A percentile compares a stretch with the other conserved stretches of the same genome.
These are phyloP conservation scores for Entomobrya multifasciata DNA, from an alignment of 2,888 invertebrate species.

Conservation along the genomic window DNA sequence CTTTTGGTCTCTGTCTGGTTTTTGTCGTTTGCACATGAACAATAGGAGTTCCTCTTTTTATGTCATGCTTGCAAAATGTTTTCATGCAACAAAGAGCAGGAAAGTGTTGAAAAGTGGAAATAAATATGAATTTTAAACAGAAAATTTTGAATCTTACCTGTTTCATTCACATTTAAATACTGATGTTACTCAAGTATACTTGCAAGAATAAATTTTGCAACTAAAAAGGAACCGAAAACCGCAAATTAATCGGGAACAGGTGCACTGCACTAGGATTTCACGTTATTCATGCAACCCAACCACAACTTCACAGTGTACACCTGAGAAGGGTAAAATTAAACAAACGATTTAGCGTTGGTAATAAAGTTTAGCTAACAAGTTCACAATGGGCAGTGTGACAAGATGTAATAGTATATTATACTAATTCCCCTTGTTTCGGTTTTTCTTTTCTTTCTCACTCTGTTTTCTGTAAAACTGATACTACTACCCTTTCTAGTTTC, in stretches of 20 bases:
- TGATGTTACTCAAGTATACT: no score
- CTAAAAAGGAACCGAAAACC: neutral
- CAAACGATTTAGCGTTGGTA: neutral
- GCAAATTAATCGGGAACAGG: neutral
- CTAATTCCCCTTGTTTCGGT: neutral
- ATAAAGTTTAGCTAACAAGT: slow-evolving; percentile 1
- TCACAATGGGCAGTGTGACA: neutral
- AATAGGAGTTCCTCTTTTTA: neutral
- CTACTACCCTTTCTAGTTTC: neutral
- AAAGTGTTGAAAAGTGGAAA: neutral
- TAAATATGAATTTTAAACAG: no score
- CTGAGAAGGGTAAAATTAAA: neutral
- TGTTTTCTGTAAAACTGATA: no score
- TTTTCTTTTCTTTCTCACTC: no score
- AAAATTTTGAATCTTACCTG: no score
- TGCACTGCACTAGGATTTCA: neutral
- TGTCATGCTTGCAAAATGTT: neutral
- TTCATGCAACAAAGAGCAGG: neutral
- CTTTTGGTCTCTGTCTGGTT: no score
- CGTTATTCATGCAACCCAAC: slow-evolving; percentile 1
- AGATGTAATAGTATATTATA: neutral
- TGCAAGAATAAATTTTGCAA: no score
- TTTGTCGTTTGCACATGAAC: no score
- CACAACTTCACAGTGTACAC: neutral
- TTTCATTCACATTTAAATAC: no score